These are phyloP conservation scores for Metaphire vulgaris DNA, from an alignment of 1,140 invertebrate species.

Conservation along the genomic window DNA sequence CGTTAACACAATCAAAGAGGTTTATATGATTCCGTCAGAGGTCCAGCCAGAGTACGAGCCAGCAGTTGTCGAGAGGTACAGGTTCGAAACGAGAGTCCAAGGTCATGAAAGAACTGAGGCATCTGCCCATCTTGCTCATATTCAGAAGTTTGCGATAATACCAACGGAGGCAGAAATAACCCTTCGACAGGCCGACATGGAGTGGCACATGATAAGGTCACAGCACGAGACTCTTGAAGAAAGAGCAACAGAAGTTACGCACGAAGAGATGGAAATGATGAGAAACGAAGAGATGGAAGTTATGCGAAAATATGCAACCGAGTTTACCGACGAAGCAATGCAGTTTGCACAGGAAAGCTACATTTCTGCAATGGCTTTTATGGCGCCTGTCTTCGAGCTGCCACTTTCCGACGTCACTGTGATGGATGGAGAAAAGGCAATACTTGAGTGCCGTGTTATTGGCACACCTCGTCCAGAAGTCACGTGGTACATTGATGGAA, in stretches of 20 bases:
- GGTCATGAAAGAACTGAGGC: conserved; percentile 1
- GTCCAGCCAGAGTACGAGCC: conserved; percentile 23
- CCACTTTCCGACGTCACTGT: conserved; percentile 43
- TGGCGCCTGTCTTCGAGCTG: conserved; percentile 42
- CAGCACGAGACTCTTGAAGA: conserved; percentile 6
- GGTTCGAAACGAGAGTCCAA: conserved; percentile 15
- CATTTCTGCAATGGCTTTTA: conserved; percentile 21
- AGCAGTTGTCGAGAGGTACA: conserved; percentile 20
- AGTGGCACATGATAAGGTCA: conserved; percentile 1
- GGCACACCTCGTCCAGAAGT: conserved; percentile 42
- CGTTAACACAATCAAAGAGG: conserved; percentile 26
- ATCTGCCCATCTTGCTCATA: conserved; percentile 1
- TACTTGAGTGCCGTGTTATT: conserved; percentile 37
- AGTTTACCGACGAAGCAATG: conserved; percentile 5
- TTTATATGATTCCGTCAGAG: conserved; percentile 20
- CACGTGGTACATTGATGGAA: conserved; percentile 59
- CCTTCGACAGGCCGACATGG: conserved; percentile 10
- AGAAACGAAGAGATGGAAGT: conserved; percentile 31
- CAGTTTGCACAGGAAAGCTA: conserved; percentile 13
- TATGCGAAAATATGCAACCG: not conserved
- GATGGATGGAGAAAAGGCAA: conserved; percentile 39
- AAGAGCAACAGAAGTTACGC: not conserved
- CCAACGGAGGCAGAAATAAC: conserved; percentile 16
- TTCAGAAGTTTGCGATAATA: conserved; percentile 17
- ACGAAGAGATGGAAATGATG: not conserved